phyloP scores from a whole-genome alignment of 2,888 invertebrate genomes.

The Leptopilina syphax region DNA sequence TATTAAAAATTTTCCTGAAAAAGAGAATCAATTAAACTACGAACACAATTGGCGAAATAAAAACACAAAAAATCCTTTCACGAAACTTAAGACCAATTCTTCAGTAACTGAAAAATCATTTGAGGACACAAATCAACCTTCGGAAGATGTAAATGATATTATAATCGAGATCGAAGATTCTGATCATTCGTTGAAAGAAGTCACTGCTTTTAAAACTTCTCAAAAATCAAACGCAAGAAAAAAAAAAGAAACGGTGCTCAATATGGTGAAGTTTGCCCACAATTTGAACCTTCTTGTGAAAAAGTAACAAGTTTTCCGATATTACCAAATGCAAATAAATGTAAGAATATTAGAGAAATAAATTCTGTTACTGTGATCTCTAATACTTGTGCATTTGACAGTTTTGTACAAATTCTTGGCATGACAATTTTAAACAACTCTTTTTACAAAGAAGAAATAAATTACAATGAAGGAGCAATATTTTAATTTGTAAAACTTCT shows the following conservation, averaged over 20 bases:
- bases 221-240: background rate
- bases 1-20: background rate
- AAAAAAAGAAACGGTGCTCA: background rate
- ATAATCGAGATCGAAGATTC: background rate
- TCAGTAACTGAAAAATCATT: too few relatives aligned
- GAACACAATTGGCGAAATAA: too few relatives aligned
- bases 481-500: background rate
- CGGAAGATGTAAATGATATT: background rate
- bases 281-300: background rate
- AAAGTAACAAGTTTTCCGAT: background rate
- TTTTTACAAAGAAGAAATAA: background rate
- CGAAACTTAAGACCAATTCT: too few relatives aligned
- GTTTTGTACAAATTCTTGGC: background rate
- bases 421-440: background rate
- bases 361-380: background rate
- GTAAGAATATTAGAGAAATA: background rate
- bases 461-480: background rate
- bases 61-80: too few relatives aligned
- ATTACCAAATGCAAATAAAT: background rate
- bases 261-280: background rate
- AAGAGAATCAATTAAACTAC: too few relatives aligned
- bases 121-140: too few relatives aligned
- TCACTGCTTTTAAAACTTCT: background rate
- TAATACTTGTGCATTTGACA: background rate
- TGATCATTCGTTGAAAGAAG: background rate